phyloP scores from a whole-genome alignment of 2,113 vertebrate genomes.

The Brachypteracias leptosomus region DNA sequence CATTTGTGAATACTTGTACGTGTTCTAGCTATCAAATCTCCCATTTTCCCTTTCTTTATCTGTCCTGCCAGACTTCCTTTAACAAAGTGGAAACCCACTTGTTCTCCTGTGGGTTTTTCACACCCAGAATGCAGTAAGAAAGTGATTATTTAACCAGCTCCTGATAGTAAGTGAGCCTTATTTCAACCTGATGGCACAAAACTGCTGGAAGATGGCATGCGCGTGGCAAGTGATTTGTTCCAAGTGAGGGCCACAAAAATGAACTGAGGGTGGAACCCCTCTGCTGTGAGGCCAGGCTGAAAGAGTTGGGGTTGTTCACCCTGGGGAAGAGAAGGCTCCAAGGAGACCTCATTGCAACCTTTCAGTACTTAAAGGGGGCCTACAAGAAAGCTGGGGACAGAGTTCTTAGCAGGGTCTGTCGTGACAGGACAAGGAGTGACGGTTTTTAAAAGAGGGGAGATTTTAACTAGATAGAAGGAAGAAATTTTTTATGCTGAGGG shows the following conservation, averaged over 20 bases:
- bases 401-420: too few relatives aligned
- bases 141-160: not conserved
- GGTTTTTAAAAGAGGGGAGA: not conserved
- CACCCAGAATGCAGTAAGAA: not conserved
- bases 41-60: not conserved
- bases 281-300: not conserved
- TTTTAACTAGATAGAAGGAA: not conserved
- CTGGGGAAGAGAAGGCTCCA: not conserved
- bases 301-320: not conserved
- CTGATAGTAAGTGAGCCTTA: not conserved
- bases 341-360: not conserved
- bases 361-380: too few relatives aligned
- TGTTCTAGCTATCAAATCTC: not conserved
- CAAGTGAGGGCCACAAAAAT: not conserved
- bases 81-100: not conserved
- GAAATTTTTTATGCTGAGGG: not conserved
- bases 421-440: not conserved
- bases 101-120: not conserved
- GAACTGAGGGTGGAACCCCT: not conserved
- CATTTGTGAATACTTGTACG: not conserved
- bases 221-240: rapidly evolving
- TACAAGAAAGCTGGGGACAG: too few relatives aligned
- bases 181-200: not conserved
- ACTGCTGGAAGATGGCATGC: not conserved
- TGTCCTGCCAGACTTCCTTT: not conserved